Evolutionary conservation across 1,140 invertebrate species (phyloP).

Genomic region (Drosophila kurseongensis): DNA sequence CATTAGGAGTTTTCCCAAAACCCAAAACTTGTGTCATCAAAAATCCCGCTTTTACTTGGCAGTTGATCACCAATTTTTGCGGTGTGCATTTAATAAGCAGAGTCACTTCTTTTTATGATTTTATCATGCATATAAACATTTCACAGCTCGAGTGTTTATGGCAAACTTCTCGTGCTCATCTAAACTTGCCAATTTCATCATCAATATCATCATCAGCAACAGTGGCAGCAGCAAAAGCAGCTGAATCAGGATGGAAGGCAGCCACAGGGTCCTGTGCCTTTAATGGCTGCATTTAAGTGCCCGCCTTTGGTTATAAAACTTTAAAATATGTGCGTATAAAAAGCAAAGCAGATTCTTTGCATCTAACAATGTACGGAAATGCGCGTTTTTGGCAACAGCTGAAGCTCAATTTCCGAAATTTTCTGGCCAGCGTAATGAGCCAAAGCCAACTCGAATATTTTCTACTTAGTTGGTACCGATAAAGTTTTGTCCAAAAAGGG

Average conservation of each 20-base stretch:
- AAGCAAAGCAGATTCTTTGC: conserved; percentile 57
- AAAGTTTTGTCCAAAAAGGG: conserved; percentile 44
- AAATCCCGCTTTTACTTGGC: conserved; percentile 24
- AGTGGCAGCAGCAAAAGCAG: conserved; percentile 7
- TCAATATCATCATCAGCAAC: conserved; percentile 62
- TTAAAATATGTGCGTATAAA: conserved; percentile 57
- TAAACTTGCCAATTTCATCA: conserved; percentile 68
- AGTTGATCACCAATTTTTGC: conserved; percentile 43
- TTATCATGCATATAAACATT: conserved; percentile 66
- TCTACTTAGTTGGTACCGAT: conserved; percentile 53
- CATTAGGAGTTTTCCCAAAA: conserved; percentile 25
- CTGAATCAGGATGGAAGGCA: neutral
- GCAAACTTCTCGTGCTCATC: conserved; percentile 41
- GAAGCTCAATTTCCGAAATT: conserved; percentile 49
- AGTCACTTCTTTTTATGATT: conserved; percentile 52
- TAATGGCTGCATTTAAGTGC: conserved; percentile 55
- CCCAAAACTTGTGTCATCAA: conserved; percentile 33
- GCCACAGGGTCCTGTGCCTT: conserved; percentile 31
- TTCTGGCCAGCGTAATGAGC: conserved; percentile 57
- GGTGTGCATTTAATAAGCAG: conserved; percentile 48
- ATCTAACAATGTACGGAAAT: conserved; percentile 64
- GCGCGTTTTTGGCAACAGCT: conserved; percentile 57
- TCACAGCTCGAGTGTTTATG: conserved; percentile 72
- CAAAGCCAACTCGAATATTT: conserved; percentile 31
- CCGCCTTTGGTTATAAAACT: conserved; percentile 47